These are phyloP conservation scores for Austrofundulus limnaeus DNA, from an alignment of 2,113 vertebrate species.

Conservation along the genomic window DNA sequence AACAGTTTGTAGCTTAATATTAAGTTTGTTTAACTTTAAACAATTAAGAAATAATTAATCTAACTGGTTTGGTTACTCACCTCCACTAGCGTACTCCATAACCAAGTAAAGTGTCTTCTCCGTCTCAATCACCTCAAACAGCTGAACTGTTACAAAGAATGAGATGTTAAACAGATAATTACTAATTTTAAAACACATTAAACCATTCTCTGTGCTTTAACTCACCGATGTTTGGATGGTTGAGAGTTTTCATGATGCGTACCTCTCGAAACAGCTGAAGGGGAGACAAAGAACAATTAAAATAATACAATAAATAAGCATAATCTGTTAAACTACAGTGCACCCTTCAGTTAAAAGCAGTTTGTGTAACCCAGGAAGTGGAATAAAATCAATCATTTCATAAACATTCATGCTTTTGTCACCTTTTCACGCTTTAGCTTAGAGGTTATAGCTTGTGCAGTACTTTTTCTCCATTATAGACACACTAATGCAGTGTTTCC, in stretches of 20 bases:
- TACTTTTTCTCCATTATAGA: background rate
- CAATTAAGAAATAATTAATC: no score
- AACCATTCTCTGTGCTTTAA: background rate
- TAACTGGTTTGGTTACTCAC: conserved; percentile 61
- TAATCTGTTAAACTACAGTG: no score
- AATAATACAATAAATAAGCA: no score
- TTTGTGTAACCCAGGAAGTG: no score
- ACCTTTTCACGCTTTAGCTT: no score
- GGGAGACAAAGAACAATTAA: no score
- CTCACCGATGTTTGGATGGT: conserved; percentile 91
- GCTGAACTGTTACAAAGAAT: conserved; percentile 77
- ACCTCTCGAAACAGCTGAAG: conserved; percentile 88
- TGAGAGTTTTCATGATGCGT: conserved; percentile 89
- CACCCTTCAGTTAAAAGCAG: no score
- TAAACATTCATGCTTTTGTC: no score
- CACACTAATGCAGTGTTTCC: no score
- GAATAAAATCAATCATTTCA: no score
- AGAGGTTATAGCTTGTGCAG: background rate
- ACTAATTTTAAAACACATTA: background rate
- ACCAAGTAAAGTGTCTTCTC: conserved; percentile 90
- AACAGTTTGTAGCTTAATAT: no score
- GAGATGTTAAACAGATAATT: conserved; percentile 7
- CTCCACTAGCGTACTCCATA: conserved; percentile 90
- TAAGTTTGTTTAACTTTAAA: no score
- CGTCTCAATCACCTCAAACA: conserved; percentile 89